Evolutionary conservation across 1,140 invertebrate genomes (phyloP).

Genomic region (Zaprionus inermis): DNA sequence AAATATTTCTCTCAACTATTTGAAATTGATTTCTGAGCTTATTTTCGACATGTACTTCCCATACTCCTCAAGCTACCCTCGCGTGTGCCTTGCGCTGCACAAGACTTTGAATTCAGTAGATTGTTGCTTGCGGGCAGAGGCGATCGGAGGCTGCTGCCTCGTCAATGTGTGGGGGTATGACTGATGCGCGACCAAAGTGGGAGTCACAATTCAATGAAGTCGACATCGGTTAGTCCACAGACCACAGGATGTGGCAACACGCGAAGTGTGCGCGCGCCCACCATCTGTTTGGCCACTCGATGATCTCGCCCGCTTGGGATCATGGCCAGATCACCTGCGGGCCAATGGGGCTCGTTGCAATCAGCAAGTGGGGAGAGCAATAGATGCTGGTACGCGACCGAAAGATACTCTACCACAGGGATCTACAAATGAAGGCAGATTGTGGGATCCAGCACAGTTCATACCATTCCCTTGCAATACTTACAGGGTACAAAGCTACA

Average conservation of each 20-base stretch:
- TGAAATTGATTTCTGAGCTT: background rate
- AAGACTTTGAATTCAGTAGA: background rate
- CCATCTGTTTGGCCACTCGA: conserved; percentile 1
- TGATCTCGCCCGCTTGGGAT: conserved; percentile 4
- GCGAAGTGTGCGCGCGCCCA: conserved; percentile 15
- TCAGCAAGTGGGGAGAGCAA: conserved; percentile 32
- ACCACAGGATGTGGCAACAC: conserved; percentile 17
- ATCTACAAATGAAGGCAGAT: background rate
- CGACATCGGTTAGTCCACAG: conserved; percentile 45
- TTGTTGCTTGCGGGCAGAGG: background rate
- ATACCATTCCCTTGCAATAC: background rate
- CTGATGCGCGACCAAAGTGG: conserved; percentile 17
- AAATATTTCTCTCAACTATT: background rate
- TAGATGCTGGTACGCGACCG: background rate
- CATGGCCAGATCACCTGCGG: conserved; percentile 48
- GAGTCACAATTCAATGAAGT: conserved; percentile 38
- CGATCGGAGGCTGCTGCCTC: background rate
- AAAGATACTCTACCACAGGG: background rate
- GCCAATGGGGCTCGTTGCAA: conserved; percentile 52
- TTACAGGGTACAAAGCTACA: background rate
- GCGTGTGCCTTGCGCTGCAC: background rate
- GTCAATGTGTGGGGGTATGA: conserved; percentile 16
- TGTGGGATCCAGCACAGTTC: too few species aligned
- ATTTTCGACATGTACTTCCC: background rate
- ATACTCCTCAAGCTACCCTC: background rate